Evolutionary conservation across 2,888 invertebrate species (phyloP).

Genomic region (Caenorhabditis sulstoni): DNA sequence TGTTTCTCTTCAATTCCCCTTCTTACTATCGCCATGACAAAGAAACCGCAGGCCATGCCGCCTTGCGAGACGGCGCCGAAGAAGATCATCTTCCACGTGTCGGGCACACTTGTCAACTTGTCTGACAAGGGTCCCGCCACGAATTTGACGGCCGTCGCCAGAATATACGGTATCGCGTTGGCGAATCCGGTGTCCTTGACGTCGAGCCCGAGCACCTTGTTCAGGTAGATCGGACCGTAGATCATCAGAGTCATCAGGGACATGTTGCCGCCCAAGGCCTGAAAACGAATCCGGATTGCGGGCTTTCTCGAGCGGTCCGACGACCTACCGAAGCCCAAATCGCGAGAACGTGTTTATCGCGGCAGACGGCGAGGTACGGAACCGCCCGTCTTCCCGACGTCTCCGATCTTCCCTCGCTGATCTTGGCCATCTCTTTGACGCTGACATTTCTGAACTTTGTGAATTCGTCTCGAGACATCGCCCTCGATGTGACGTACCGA

Average conservation of each 20-base stretch:
- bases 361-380: conserved; percentile 61
- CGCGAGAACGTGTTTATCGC: conserved; percentile 39
- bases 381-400: conserved; percentile 26
- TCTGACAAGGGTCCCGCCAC: conserved; percentile 57
- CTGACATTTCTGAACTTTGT: conserved; percentile 58
- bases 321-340: conserved; percentile 49
- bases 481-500: conserved; percentile 16
- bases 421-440: conserved; percentile 49
- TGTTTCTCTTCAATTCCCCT: too few species aligned
- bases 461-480: background rate
- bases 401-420: conserved; percentile 30
- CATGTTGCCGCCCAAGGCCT: conserved; percentile 56
- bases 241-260: conserved; percentile 47
- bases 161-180: conserved; percentile 51
- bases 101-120: conserved; percentile 50
- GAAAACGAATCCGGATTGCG: background rate
- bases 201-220: conserved; percentile 50
- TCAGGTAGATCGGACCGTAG: conserved; percentile 57
- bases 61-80: conserved; percentile 55
- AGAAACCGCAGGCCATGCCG: conserved; percentile 47
- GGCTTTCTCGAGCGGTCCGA: background rate
- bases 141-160: conserved; percentile 45
- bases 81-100: conserved; percentile 52
- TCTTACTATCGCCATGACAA: conserved; percentile 56
- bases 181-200: conserved; percentile 52